Evolutionary conservation across 2,797 vertebrate species (phyloP).

Genomic region (Acanthornis magna): DNA sequence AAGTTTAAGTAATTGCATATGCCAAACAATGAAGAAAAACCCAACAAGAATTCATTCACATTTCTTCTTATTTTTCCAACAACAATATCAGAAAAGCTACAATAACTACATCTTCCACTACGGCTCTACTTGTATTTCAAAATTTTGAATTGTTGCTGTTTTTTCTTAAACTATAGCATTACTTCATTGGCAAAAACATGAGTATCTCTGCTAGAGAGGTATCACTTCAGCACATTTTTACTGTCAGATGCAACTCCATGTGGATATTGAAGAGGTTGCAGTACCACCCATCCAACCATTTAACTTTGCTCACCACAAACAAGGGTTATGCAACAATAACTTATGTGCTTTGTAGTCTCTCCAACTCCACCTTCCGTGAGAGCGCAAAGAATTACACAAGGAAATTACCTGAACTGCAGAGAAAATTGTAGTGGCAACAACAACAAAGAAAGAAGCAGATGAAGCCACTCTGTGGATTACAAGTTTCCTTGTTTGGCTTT

Average conservation of each 20-base stretch:
- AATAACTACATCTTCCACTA: not conserved
- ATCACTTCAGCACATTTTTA: not conserved
- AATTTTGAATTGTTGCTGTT: too few species aligned
- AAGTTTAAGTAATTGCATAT: not conserved
- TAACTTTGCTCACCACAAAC: not conserved
- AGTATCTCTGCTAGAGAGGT: not conserved
- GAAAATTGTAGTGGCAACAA: not conserved
- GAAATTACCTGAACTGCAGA: not conserved
- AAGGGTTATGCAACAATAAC: not conserved
- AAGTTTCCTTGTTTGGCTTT: not conserved
- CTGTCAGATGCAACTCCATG: not conserved
- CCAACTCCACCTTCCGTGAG: not conserved
- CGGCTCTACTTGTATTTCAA: not conserved
- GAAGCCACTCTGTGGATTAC: not conserved
- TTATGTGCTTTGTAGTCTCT: not conserved
- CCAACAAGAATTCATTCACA: fast-evolving
- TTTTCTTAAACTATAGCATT: not conserved
- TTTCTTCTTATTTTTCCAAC: not conserved
- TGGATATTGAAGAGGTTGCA: not conserved
- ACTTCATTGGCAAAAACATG: not conserved
- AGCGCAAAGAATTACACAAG: fast-evolving
- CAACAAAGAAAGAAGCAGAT: not conserved
- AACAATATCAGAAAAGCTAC: not conserved
- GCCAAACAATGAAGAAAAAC: not conserved
- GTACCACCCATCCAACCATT: not conserved